Conservation (phyloP, 2,888 invertebrate species). For the Nomada hirtipes region DNA sequence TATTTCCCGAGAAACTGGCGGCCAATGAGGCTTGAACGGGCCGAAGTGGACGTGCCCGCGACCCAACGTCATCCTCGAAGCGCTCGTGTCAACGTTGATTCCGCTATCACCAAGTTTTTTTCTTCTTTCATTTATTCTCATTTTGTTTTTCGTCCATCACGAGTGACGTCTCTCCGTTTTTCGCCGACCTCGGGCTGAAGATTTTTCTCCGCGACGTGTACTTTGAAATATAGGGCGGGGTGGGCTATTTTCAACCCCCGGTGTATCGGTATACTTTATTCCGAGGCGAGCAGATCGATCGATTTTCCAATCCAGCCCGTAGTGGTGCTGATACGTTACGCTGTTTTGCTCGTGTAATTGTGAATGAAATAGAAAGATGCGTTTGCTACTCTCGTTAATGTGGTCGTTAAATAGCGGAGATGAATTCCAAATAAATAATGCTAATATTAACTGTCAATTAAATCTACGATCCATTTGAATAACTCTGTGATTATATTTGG, state of each 20-base stretch:
- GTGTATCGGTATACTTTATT: constrained; percentile 50
- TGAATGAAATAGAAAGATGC: too few relatives aligned
- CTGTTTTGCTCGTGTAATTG: too few relatives aligned
- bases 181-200: background rate
- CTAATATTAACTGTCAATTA: too few relatives aligned
- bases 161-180: background rate
- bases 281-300: constrained; percentile 56
- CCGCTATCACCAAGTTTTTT: constrained; percentile 23
- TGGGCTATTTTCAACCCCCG: constrained; percentile 55
- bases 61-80: constrained; percentile 39
- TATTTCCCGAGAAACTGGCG: constrained; percentile 34
- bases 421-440: too few relatives aligned
- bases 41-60: constrained; percentile 37
- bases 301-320: constrained; percentile 38
- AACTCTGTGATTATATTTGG: too few relatives aligned
- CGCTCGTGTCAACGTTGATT: constrained; percentile 32
- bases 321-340: constrained; percentile 29
- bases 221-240: constrained; percentile 64
- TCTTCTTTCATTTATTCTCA: background rate
- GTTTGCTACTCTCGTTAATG: too few relatives aligned
- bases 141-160: background rate
- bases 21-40: constrained; percentile 41
- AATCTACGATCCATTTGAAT: too few relatives aligned
- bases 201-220: constrained; percentile 27
- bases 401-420: too few relatives aligned